Percentiles rank a stretch among this genome's conserved stretches.
Evolutionary conservation across 1,140 invertebrate genomes (phyloP).

Genomic region (Halotydeus destructor): DNA sequence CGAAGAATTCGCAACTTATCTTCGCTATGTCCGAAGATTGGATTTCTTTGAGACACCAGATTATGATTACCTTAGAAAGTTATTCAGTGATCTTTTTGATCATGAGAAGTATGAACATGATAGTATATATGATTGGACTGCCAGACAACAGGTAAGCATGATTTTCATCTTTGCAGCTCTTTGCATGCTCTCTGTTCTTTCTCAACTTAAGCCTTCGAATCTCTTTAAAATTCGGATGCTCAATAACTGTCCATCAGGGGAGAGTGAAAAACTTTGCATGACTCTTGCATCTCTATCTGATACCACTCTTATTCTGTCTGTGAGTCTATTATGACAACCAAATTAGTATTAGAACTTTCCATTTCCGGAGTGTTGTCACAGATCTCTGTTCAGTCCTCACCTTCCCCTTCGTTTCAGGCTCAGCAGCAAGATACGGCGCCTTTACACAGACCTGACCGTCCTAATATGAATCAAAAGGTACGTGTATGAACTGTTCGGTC

Average conservation of each 20-base stretch:
- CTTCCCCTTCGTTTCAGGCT: too few species aligned
- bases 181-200: neutral
- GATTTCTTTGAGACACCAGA: constrained; percentile 39
- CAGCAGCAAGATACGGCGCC: too few species aligned
- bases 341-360: too few species aligned
- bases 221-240: neutral
- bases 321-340: too few species aligned
- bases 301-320: too few species aligned
- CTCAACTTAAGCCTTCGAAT: neutral
- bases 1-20: constrained; percentile 63
- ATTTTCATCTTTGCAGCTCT: neutral
- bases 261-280: too few species aligned
- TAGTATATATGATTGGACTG: constrained; percentile 32
- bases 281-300: too few species aligned
- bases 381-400: too few species aligned
- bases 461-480: too few species aligned
- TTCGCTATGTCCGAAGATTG: constrained; percentile 38
- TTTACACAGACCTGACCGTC: too few species aligned
- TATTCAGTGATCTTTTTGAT: constrained; percentile 29
- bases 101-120: constrained; percentile 28
- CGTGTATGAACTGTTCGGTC: too few species aligned
- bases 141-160: constrained; percentile 21
- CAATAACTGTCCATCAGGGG: neutral
- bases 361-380: too few species aligned
- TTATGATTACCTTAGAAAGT: constrained; percentile 32